Conservation (phyloP, 2,888 invertebrate species). For the Agonopterix arenella region DNA sequence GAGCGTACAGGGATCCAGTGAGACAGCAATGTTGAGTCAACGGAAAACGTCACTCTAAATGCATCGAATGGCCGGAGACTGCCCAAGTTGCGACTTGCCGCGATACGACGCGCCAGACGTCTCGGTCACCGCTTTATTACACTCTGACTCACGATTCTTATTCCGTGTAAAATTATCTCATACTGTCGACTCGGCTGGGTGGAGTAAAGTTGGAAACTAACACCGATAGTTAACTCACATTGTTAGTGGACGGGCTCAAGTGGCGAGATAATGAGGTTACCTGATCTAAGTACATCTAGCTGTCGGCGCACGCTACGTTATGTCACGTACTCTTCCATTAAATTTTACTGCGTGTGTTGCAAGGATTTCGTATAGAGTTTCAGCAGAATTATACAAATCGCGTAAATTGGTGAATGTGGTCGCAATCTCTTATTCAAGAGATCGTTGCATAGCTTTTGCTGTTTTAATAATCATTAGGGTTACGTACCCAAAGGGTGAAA, state of each 20-base stretch:
- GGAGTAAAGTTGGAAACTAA: constrained; percentile 1
- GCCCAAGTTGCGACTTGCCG: neutral
- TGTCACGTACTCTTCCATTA: too few species aligned
- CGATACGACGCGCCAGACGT: constrained; percentile 21
- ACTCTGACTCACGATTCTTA: constrained; percentile 5
- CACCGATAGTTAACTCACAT: constrained; percentile 7
- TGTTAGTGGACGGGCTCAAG: constrained; percentile 11
- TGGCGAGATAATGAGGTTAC: constrained; percentile 10
- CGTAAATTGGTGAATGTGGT: too few species aligned
- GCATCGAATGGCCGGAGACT: constrained; percentile 24
- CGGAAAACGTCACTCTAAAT: constrained; percentile 17
- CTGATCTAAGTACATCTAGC: neutral
- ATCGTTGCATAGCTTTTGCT: too few species aligned
- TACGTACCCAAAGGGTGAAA: too few species aligned
- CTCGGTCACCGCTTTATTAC: constrained; percentile 32
- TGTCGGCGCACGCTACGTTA: too few species aligned
- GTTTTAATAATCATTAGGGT: too few species aligned
- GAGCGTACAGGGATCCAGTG: constrained; percentile 16
- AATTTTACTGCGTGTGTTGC: too few species aligned
- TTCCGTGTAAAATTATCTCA: neutral
- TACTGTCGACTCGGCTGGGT: neutral
- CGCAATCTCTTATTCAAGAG: too few species aligned
- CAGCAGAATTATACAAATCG: too few species aligned
- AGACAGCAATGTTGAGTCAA: constrained; percentile 11
- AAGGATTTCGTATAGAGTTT: too few species aligned